Conservation (phyloP, 1,140 invertebrate genomes). For the Microplitis mediator region DNA sequence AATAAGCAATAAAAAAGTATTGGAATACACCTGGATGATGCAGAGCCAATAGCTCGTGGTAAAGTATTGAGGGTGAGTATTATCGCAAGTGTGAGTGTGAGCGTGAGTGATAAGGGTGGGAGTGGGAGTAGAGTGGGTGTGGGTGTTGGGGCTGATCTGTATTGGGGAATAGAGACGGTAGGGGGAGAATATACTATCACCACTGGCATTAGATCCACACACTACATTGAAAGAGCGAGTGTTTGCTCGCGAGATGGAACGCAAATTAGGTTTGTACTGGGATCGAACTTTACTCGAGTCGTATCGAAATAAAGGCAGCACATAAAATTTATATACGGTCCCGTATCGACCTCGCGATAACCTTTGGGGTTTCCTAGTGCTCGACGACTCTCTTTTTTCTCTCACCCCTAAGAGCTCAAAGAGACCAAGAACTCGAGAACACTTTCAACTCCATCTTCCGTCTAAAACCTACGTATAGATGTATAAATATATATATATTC, state of each 20-base stretch:
- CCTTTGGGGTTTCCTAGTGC: constrained; percentile 31
- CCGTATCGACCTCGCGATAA: constrained; percentile 24
- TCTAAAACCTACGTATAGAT: background rate
- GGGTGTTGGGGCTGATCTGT: too few species aligned
- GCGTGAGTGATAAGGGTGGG: background rate
- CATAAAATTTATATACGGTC: constrained; percentile 51
- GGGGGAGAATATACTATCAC: background rate
- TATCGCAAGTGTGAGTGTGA: background rate
- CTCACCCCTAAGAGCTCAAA: constrained; percentile 27
- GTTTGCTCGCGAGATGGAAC: constrained; percentile 58
- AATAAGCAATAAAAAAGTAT: background rate
- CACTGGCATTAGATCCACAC: background rate
- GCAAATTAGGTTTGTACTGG: constrained; percentile 59
- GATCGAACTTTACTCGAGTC: constrained; percentile 45
- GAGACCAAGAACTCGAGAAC: constrained; percentile 4
- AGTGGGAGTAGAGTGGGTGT: background rate
- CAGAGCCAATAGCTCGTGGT: background rate
- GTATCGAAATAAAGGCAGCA: constrained; percentile 59
- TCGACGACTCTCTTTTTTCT: constrained; percentile 18
- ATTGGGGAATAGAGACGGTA: too few species aligned
- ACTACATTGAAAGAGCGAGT: constrained; percentile 33
- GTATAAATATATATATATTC: too few species aligned
- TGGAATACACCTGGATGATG: background rate
- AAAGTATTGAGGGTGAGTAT: constrained; percentile 1
- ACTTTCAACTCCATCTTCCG: constrained; percentile 23